Percentiles rank a stretch among this genome's conserved stretches.
These are phyloP conservation scores for Chanos chanos DNA, from an alignment of 2,797 vertebrate species.

Conservation along the genomic window DNA sequence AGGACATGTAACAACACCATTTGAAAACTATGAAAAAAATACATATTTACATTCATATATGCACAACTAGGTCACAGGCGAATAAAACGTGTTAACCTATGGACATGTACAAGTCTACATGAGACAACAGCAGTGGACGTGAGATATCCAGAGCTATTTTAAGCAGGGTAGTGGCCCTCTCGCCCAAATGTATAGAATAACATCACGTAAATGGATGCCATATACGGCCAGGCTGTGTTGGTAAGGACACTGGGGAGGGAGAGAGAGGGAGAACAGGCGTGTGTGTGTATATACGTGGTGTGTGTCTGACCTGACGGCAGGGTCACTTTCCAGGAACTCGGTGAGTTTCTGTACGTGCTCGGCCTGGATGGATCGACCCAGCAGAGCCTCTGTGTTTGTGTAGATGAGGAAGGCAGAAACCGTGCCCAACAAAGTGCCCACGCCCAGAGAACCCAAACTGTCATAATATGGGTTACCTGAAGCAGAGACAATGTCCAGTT, in stretches of 20 bases:
- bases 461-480: slow-evolving; percentile 92
- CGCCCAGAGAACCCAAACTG: slow-evolving; percentile 88
- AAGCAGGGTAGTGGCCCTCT: too few relatives aligned
- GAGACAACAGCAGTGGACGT: too few relatives aligned
- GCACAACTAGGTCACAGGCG: too few relatives aligned
- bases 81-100: too few relatives aligned
- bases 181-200: too few relatives aligned
- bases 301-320: slow-evolving; percentile 91
- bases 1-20: too few relatives aligned
- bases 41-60: too few relatives aligned
- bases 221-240: neutral
- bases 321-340: slow-evolving; percentile 91
- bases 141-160: too few relatives aligned
- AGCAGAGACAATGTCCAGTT: neutral
- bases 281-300: too few relatives aligned
- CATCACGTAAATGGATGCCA: too few relatives aligned
- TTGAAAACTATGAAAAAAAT: too few relatives aligned
- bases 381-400: slow-evolving; percentile 93
- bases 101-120: too few relatives aligned
- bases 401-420: slow-evolving; percentile 98
- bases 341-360: slow-evolving; percentile 95
- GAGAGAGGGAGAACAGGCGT: neutral
- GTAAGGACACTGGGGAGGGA: neutral
- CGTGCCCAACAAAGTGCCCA: slow-evolving; percentile 86
- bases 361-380: slow-evolving; percentile 91